Conservation (phyloP, 2,888 invertebrate species). For the Drosophila bunnanda region DNA sequence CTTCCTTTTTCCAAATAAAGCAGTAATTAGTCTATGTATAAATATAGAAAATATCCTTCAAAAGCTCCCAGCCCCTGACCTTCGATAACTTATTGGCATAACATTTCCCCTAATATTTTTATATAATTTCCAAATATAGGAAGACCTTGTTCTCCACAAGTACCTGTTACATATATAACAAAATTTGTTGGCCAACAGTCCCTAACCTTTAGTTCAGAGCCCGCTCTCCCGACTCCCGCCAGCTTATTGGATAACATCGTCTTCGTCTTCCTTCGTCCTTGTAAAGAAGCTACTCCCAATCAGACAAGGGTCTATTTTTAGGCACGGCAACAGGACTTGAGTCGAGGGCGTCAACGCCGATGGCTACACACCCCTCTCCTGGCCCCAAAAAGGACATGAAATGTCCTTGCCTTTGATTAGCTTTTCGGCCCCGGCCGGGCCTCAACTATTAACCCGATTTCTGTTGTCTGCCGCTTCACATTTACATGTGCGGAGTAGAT, state of each 20-base stretch:
- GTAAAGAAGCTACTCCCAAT: conserved; percentile 6
- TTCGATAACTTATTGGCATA: neutral
- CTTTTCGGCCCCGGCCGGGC: conserved; percentile 30
- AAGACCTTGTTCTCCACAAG: neutral
- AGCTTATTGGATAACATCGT: conserved; percentile 17
- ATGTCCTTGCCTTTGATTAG: conserved; percentile 48
- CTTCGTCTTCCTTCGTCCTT: conserved; percentile 21
- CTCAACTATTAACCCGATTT: conserved; percentile 41
- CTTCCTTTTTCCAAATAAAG: too few relatives aligned
- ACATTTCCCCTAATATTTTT: neutral
- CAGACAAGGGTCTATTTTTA: conserved; percentile 54
- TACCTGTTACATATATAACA: conserved; percentile 5
- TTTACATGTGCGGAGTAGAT: conserved; percentile 39
- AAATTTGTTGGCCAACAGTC: conserved; percentile 1
- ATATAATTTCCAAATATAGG: neutral
- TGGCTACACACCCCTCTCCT: conserved; percentile 2
- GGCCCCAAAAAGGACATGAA: conserved; percentile 7
- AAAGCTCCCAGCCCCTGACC: neutral
- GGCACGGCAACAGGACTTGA: conserved; percentile 42
- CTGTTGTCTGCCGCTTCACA: conserved; percentile 9
- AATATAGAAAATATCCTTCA: neutral
- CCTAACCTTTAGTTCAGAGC: neutral
- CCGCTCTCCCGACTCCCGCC: neutral
- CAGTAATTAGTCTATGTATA: neutral
- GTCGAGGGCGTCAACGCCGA: conserved; percentile 32